phyloP scores from a whole-genome alignment of 1,140 invertebrate genomes.

The Diuraphis noxia region DNA sequence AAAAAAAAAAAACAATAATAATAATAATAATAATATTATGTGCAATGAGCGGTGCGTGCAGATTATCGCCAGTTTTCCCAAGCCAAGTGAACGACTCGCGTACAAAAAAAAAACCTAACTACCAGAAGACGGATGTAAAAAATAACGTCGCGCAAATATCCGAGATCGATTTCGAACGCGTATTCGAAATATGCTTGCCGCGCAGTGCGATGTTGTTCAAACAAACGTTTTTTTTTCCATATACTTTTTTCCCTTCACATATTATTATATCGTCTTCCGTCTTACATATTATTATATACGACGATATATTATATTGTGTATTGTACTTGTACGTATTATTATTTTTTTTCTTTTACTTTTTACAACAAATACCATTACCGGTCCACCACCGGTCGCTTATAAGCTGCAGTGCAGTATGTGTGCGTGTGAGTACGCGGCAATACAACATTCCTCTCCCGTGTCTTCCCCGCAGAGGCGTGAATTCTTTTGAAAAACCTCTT shows the following conservation, averaged over 20 bases:
- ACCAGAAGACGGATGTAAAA: background rate
- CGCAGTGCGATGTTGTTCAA: background rate
- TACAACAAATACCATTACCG: slow-evolving; percentile 40
- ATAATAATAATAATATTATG: background rate
- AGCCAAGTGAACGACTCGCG: background rate
- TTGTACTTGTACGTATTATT: background rate
- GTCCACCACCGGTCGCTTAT: slow-evolving; percentile 1
- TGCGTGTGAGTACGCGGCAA: background rate
- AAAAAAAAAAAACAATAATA: background rate
- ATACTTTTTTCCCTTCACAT: slow-evolving; percentile 2
- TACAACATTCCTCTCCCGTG: slow-evolving; percentile 46
- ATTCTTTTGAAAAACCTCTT: slow-evolving; percentile 45
- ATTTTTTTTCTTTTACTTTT: background rate
- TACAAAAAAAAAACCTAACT: background rate
- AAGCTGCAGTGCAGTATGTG: background rate
- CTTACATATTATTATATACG: background rate
- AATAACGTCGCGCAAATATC: background rate
- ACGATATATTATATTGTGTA: background rate
- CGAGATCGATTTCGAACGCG: background rate
- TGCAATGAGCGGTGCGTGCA: background rate
- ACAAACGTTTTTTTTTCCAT: background rate
- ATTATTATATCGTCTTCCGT: background rate
- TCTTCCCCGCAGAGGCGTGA: slow-evolving; percentile 50
- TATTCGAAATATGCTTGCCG: slow-evolving; percentile 24
- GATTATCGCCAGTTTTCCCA: slow-evolving; percentile 27